Evolutionary conservation across 35 echinoderm and acorn worm species (phyloP).

Genomic region (Diadema setosum): DNA sequence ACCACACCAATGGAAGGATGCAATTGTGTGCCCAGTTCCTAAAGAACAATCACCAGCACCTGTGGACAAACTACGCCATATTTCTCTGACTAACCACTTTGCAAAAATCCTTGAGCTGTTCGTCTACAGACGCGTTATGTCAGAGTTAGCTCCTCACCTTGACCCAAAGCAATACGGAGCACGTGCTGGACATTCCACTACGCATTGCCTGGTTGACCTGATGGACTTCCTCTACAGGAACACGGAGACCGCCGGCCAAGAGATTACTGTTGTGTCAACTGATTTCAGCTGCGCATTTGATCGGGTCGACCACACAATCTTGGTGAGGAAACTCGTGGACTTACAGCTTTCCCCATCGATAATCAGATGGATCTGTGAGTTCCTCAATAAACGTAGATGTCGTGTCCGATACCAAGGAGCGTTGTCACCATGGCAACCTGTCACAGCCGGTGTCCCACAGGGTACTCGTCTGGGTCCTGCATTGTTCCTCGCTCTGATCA

Average conservation of each 20-base stretch:
- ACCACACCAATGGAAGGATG: too few species aligned
- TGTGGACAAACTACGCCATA: slow-evolving; percentile 32
- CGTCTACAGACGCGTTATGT: background rate
- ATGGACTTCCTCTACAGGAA: background rate
- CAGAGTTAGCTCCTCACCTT: background rate
- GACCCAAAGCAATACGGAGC: background rate
- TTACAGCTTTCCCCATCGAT: background rate
- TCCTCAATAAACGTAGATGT: background rate
- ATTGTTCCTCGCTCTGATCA: background rate
- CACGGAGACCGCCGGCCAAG: background rate
- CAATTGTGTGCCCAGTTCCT: too few species aligned
- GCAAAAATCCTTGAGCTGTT: slow-evolving; percentile 43
- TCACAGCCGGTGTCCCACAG: background rate
- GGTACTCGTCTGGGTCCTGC: background rate
- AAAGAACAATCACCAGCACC: slow-evolving; percentile 4
- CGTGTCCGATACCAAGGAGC: background rate
- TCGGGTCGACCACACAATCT: background rate
- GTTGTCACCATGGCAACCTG: background rate
- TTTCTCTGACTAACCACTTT: slow-evolving; percentile 52
- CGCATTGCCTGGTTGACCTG: background rate
- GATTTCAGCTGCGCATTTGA: background rate
- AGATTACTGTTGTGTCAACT: background rate
- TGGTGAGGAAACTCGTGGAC: background rate
- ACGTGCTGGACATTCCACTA: background rate
- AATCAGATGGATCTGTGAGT: too few species aligned